Evolutionary conservation across 2,888 invertebrate species (phyloP).

Genomic region (Carterocephalus palaemon): DNA sequence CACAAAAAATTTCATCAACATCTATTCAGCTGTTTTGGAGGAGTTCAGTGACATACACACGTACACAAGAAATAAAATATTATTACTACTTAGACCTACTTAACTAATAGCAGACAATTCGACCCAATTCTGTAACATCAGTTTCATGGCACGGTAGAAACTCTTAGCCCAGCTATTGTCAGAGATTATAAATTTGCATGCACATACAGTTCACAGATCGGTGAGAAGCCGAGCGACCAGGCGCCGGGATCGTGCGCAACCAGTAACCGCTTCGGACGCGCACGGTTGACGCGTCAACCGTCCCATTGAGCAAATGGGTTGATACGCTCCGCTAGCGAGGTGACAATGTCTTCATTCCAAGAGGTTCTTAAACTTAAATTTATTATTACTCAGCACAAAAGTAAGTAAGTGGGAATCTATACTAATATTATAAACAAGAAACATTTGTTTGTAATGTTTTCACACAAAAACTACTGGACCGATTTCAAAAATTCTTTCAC

Average conservation of each 20-base stretch:
- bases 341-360: constrained; percentile 55
- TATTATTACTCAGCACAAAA: no score
- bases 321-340: constrained; percentile 39
- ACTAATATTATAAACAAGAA: no score
- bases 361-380: constrained; percentile 51
- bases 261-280: constrained; percentile 16
- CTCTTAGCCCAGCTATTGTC: constrained; percentile 31
- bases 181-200: constrained; percentile 1
- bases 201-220: constrained; percentile 12
- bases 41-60: no score
- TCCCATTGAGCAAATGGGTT: constrained; percentile 44
- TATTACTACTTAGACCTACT: no score
- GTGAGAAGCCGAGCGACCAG: constrained; percentile 13
- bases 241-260: constrained; percentile 6
- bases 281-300: constrained; percentile 27
- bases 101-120: no score
- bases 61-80: no score
- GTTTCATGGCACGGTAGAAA: not conserved
- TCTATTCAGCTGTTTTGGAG: no score
- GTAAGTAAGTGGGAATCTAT: no score
- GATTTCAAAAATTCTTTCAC: no score
- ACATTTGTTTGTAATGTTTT: no score
- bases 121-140: constrained; percentile 41
- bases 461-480: no score
- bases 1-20: no score